Evolutionary conservation across 2,888 invertebrate genomes (phyloP).

Genomic region (Eupithecia subumbrata): DNA sequence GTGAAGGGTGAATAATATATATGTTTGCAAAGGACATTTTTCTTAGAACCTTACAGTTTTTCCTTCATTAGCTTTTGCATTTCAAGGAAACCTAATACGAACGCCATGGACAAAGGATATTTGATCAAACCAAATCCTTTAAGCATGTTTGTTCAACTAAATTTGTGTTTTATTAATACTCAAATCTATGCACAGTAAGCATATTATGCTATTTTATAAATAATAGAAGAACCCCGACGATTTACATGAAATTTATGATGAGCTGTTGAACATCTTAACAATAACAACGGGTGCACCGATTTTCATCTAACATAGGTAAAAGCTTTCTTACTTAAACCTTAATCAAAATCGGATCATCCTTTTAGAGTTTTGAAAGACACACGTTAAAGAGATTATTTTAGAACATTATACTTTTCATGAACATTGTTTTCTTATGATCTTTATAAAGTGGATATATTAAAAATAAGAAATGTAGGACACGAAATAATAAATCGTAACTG

Average conservation of each 20-base stretch:
- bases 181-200: too few relatives aligned
- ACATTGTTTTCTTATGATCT: not conserved
- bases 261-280: too few relatives aligned
- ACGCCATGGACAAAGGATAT: not conserved
- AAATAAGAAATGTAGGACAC: not conserved
- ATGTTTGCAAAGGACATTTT: slow-evolving; percentile 10
- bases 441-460: not conserved
- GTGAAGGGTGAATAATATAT: slow-evolving; percentile 26
- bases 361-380: too few relatives aligned
- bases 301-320: too few relatives aligned
- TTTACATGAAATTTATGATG: too few relatives aligned
- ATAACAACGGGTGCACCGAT: too few relatives aligned
- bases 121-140: not conserved
- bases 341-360: too few relatives aligned
- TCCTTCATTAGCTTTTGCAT: not conserved
- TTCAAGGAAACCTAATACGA: not conserved
- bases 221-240: too few relatives aligned
- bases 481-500: not conserved
- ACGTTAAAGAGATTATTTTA: not conserved
- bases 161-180: not conserved
- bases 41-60: not conserved
- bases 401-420: not conserved
- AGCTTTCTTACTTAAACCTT: too few relatives aligned
- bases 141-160: not conserved
- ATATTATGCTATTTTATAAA: too few relatives aligned